phyloP scores from a whole-genome alignment of 2,113 vertebrate species.

The Zosterops japonicus region DNA sequence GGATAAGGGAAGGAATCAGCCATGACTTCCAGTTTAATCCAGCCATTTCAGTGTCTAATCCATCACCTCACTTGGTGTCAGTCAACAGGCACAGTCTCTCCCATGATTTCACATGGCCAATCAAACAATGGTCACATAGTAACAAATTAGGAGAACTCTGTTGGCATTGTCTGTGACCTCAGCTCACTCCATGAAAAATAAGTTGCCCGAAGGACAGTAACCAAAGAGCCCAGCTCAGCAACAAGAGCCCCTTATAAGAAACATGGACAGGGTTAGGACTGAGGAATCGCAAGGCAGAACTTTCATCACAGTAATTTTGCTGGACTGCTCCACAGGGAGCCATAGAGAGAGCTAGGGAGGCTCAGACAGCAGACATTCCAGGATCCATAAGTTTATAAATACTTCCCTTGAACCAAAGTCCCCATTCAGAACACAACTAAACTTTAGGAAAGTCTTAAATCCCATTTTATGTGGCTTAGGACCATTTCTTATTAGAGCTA shows the following conservation, averaged over 20 bases:
- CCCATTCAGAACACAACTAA: not conserved
- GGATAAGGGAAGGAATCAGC: not conserved
- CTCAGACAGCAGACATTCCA: not conserved
- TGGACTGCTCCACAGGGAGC: not conserved
- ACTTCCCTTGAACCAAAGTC: not conserved
- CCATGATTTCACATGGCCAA: not conserved
- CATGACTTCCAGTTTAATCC: not conserved
- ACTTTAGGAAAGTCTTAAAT: conserved; percentile 31
- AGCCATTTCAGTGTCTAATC: not conserved
- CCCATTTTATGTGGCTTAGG: not conserved
- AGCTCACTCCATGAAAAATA: not conserved
- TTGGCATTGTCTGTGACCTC: not conserved
- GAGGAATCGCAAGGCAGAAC: not conserved
- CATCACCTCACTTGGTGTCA: not conserved
- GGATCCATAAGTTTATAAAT: not conserved
- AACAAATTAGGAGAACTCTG: not conserved
- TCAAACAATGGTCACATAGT: not conserved
- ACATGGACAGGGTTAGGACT: not conserved
- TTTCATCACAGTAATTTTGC: not conserved
- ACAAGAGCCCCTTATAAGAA: not conserved
- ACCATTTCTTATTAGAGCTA: conserved; percentile 35
- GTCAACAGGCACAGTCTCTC: not conserved
- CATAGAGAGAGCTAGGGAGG: not conserved
- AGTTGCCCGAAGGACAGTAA: not conserved
- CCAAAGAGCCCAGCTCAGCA: not conserved